Base-by-base conservation (phyloP, 2,113 vertebrate genomes). In the Saguinus imperator region DNA sequence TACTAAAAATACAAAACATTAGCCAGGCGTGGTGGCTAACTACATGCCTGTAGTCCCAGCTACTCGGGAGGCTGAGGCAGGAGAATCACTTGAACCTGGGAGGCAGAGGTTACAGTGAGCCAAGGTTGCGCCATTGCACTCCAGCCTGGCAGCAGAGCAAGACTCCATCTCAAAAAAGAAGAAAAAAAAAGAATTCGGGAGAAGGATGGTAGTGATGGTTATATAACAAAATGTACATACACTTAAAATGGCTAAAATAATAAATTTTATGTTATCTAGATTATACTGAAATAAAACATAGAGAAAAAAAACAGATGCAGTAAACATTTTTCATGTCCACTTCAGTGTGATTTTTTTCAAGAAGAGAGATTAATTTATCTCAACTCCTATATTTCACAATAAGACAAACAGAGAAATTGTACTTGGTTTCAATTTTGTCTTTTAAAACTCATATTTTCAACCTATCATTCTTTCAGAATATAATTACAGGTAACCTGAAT, bases 331-430 rank as follows among this genome's bases (percentile, higher is more conserved):
- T 94, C 29, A n/a, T 68, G 89, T 87, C 11, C 17, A 73, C 52
- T 76, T 79, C 48, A 37, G 50, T 66, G 13, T 66, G 64, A 87
- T 68, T 84, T 94, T 90, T 84, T 94, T 90, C 79, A 80, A 87
- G 61, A 77, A 80, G 57, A 92, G 17, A 50, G 9, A 83, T 21
- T 66, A 82, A 17, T 61, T 52, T 43, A 32, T n/a, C 32, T 79
- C 57, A 68, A 27, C 32, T 45, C 50, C 87, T 17, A 73, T 4
- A 90, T 40, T 82, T 29, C 48, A 68, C 90, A 91, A 48, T 8
- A 72, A 76, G 77, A 85, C 20, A 58, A 92, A 50, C 11, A 7
- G 70, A 13, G 20, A 89, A 50, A 86, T 55, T 82, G 37, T 45
- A 45, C 66, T 76, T 43, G 73, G 45, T 58, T 85, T 40, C 77